Evolutionary conservation across 2,888 invertebrate genomes (phyloP).

Genomic region (Neocrepidodera transversa): DNA sequence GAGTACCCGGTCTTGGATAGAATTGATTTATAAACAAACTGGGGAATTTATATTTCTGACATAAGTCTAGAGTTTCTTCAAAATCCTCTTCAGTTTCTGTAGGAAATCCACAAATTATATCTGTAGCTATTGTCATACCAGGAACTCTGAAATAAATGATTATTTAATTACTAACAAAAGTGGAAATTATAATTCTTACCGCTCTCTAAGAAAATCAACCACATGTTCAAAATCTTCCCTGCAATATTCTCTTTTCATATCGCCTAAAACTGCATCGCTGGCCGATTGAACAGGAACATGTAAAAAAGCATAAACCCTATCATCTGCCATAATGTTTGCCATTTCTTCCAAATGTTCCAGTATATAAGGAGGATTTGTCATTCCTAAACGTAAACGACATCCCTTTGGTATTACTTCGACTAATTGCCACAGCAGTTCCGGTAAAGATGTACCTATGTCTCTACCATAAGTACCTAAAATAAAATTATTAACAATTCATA

Average conservation of each 20-base stretch:
- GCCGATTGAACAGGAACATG: slow-evolving; percentile 98
- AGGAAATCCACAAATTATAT: slow-evolving; percentile 98
- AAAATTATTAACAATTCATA: background rate
- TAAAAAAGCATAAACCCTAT: slow-evolving; percentile 91
- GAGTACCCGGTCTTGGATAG: slow-evolving; percentile 95
- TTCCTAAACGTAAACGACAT: slow-evolving; percentile 87
- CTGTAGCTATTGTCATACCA: slow-evolving; percentile 93
- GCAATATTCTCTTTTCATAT: slow-evolving; percentile 96
- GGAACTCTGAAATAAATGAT: slow-evolving; percentile 74
- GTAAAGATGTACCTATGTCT: slow-evolving; percentile 89
- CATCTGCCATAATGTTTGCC: slow-evolving; percentile 84
- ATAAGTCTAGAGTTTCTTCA: slow-evolving; percentile 83
- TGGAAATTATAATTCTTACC: slow-evolving; percentile 65
- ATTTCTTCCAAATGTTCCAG: slow-evolving; percentile 92
- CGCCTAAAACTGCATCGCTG: slow-evolving; percentile 90
- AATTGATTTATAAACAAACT: slow-evolving; percentile 98
- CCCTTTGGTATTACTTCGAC: slow-evolving; percentile 79
- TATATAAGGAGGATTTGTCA: slow-evolving; percentile 99
- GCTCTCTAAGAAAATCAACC: slow-evolving; percentile 79
- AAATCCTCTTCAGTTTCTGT: slow-evolving; percentile 93
- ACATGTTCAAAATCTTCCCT: slow-evolving; percentile 88
- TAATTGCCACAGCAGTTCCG: slow-evolving; percentile 84
- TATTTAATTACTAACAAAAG: too few relatives aligned
- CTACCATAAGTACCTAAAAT: slow-evolving; percentile 84
- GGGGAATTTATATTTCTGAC: slow-evolving; percentile 87